Base-by-base conservation (phyloP, 2,113 vertebrate genomes). In the Benitochromis conjunctus region DNA sequence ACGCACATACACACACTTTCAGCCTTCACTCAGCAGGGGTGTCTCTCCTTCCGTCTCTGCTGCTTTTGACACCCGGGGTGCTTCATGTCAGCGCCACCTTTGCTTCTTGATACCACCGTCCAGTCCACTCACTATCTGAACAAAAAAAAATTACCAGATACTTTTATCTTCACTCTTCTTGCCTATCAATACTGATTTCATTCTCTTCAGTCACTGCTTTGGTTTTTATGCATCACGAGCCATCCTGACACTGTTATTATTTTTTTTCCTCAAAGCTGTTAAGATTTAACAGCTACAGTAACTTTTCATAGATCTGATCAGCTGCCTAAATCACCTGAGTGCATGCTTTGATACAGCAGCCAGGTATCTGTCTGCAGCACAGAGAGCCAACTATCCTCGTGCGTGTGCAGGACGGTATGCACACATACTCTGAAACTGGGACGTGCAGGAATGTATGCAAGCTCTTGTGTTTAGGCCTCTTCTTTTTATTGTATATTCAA, bases 251-350 rank as follows among this genome's bases (percentile, higher is more conserved):
- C 74, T 83, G 9, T 82, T 71, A 16, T 24, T 43, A 9, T 84
- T 48, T 71, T 85, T 85, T 84, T 77, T 2, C 64, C 84, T 69
- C 53, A 69, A 90, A 85, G 55, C 83, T 84, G 86, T 86, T 85
- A 83, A 66, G 76, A 55, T 93, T 83, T 82, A 91, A 86, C 90
- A 90, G 90, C 87, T 86, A 78, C 66, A 76, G 74, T 86, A 86
- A 88, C 90, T 88, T 89, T 92, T 88, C 86, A 91, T 92, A 84
- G 85, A 92, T 91, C 57, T 78, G 87, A 93, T 94, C 91, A 91
- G 83, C 90, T 86, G 79, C 80, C 80, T 92, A 92, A 92, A 91
- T 95, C 93, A 86, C 5, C 66, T 5, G 5, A 56, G 36, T 34
- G 5, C 83, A 77, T 55, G 66, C 90, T 94, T 95, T 93, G 92